Percentiles rank a stretch among this genome's conserved stretches.
Evolutionary conservation across 2,113 vertebrate genomes (phyloP).

Genomic region (human): DNA sequence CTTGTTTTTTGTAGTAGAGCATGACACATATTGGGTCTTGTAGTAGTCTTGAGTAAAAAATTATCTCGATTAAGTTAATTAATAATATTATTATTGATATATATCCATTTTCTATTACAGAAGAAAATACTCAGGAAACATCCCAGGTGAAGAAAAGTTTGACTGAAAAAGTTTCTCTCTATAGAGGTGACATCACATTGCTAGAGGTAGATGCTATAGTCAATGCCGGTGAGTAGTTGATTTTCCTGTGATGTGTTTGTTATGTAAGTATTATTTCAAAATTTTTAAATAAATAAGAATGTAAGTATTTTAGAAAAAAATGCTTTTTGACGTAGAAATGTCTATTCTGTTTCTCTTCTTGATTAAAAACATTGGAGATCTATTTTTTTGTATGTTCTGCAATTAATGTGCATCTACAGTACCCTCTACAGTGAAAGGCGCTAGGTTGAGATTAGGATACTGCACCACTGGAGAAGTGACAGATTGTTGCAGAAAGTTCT

Average conservation of each 20-base stretch:
- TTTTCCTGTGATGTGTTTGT: not conserved
- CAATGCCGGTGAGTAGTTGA: conserved; percentile 93
- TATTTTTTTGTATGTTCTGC: not conserved
- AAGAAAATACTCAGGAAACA: conserved; percentile 81
- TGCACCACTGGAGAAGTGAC: not conserved
- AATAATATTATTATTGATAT: conserved; percentile 33
- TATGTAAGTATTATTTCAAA: conserved; percentile 10
- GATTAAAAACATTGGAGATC: not conserved
- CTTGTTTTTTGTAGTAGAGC: not conserved
- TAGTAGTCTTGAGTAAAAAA: conserved; percentile 15
- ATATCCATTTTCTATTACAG: conserved; percentile 73
- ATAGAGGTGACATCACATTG: conserved; percentile 97
- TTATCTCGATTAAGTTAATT: conserved; percentile 12
- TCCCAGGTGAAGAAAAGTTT: conserved; percentile 86
- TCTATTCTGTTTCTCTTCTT: not conserved
- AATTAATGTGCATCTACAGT: not conserved
- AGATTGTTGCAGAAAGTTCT: not conserved
- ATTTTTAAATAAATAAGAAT: conserved; percentile 31
- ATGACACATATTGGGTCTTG: not conserved
- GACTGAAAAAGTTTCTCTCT: conserved; percentile 96
- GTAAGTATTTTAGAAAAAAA: not conserved
- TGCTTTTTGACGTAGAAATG: not conserved
- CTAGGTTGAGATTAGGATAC: not conserved
- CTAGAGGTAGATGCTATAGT: conserved; percentile 98
- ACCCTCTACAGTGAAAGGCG: not conserved